Base-by-base conservation (phyloP, 2,888 invertebrate genomes). In the Orchesellides sinensis region DNA sequence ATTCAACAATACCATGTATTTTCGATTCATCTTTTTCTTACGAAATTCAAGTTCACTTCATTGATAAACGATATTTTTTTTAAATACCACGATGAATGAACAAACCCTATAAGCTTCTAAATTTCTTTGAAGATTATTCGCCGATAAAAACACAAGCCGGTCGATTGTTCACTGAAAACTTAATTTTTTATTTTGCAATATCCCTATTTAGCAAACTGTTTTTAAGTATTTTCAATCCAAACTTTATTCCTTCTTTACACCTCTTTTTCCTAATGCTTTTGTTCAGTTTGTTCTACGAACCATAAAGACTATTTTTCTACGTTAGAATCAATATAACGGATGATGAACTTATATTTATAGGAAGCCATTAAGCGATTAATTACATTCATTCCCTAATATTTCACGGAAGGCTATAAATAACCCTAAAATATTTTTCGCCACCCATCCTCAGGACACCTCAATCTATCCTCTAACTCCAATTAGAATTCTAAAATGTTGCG, bases 31-130 rank as follows among this genome's bases (percentile, higher is more conserved):
- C 49, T 19, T 21, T 29, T 65, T 72, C 10, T 40, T 63, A 23
- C 12, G 40, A 63, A 63, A 63, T 63, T 23, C 72, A 70, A 79
- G 79, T 72, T 65, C 72, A 79, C 54, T 79, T 79, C 70, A 63
- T 63, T 72, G 70, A 79, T 70, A 72, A n/a, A n/a, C n/a, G n/a
- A n/a, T n/a, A n/a, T n/a, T n/a, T n/a, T n/a, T n/a, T n/a, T n/a
- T n/a, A n/a, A n/a, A n/a, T n/a, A n/a, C n/a, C n/a, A n/a, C 63
- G 54, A 61, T 40, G 25, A 65, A 32, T n/a, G 19, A 8, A 49
- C 49, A 8, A 63, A 35, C 40, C 40, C 2, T 14, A 2, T 40
- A 40, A 8, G 32, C 5, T 32, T 32, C n/a, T n/a, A 40, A 40
- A 40, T 40, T 40, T n/a, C n/a, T 14, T 40, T 40, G 40, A 40